Evolutionary conservation across 2,113 vertebrate species (phyloP).

Genomic region (Oryzias javanicus): DNA sequence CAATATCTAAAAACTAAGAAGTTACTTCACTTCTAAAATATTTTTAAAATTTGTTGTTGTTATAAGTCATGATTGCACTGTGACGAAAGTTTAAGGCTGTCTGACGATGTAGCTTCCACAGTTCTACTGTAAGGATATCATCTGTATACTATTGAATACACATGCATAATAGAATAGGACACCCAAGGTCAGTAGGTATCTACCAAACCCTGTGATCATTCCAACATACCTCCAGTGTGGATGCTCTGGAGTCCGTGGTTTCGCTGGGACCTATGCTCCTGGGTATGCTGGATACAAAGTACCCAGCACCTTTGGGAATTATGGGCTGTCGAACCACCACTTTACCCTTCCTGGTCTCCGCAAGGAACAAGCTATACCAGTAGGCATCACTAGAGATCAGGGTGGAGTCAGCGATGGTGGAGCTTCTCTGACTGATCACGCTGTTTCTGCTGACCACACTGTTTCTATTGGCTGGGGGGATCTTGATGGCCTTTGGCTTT

Average conservation of each 20-base stretch:
- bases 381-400: constrained; percentile 80
- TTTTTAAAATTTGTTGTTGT: too few species aligned
- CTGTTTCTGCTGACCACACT: constrained; percentile 74
- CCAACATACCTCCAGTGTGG: constrained; percentile 75
- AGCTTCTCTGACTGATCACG: constrained; percentile 76
- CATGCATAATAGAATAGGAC: too few species aligned
- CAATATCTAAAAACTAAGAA: too few species aligned
- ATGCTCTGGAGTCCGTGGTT: constrained; percentile 76
- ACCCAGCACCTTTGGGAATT: constrained; percentile 74
- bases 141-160: too few species aligned
- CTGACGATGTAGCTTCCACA: too few species aligned
- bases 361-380: constrained; percentile 80
- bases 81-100: too few species aligned
- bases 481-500: constrained; percentile 69
- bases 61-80: too few species aligned
- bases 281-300: constrained; percentile 79
- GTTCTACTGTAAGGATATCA: too few species aligned
- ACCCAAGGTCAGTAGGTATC: background rate
- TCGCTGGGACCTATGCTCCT: constrained; percentile 74
- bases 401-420: constrained; percentile 77
- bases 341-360: constrained; percentile 78
- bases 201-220: background rate
- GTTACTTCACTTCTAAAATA: too few species aligned
- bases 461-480: constrained; percentile 65
- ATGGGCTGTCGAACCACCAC: constrained; percentile 77